Evolutionary conservation across 2,797 vertebrate genomes (phyloP).

Genomic region (Enteromius mattozi): DNA sequence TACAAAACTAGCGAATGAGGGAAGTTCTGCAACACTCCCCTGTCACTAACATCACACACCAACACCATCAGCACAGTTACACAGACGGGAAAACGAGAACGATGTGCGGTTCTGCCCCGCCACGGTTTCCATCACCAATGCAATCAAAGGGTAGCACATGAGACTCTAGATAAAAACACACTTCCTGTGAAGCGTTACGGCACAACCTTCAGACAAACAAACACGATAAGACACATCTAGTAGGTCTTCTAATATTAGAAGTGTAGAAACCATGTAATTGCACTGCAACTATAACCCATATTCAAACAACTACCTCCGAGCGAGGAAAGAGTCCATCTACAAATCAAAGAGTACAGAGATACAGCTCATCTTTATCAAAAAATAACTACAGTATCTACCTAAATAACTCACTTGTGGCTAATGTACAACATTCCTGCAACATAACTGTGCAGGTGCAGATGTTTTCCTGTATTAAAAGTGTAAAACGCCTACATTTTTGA

Average conservation of each 20-base stretch:
- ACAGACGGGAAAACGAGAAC: not conserved
- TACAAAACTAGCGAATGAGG: not conserved
- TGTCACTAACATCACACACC: not conserved
- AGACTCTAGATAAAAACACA: not conserved
- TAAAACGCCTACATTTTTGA: no score
- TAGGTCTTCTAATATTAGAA: not conserved
- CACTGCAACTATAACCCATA: not conserved
- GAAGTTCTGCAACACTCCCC: conserved; percentile 7
- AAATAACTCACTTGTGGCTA: not conserved
- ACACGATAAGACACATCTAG: not conserved
- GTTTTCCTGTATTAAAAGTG: not conserved
- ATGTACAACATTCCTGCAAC: not conserved
- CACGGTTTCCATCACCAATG: not conserved
- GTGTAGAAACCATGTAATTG: not conserved
- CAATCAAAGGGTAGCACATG: not conserved
- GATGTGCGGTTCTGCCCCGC: not conserved
- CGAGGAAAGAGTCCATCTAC: not conserved
- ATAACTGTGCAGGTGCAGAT: not conserved
- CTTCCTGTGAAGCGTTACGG: not conserved
- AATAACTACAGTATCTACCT: no score
- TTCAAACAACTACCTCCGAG: not conserved
- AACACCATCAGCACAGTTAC: not conserved
- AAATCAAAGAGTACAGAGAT: no score
- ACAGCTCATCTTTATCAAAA: no score
- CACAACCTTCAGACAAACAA: not conserved